Base-by-base conservation (phyloP, 2,797 vertebrate genomes). In the Caiman crocodilus region DNA sequence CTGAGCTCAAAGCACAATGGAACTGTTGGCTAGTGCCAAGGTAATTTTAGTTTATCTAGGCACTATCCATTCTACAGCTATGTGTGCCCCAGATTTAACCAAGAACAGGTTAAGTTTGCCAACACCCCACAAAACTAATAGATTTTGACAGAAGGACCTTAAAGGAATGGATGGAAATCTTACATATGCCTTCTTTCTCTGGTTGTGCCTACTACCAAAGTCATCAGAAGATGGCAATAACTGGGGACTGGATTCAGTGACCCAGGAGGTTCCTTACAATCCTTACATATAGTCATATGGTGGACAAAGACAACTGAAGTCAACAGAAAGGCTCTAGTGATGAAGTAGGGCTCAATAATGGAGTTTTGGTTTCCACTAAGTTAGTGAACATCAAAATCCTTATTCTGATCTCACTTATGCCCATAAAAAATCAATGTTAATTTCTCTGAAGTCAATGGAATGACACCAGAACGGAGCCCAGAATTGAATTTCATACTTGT, bases 231-330 rank as follows among this genome's bases (percentile, higher is more conserved):
- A 79, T 50, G 30, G 13, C 14, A 11, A 84, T 42, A 64, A 5
- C 32, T 25, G n/a, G 23, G 55, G 26, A 17, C 80, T 58, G 28
- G 2, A 26, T 14, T 26, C 28, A 58, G 0, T 23, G 56, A 69
- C 23, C 76, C 88, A 57, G 82, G 64, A 30, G 84, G 2, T 67
- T 18, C 79, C 87, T 67, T 7, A 56, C 14, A 90, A 65, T 88
- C n/a, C n/a, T n/a, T n/a, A n/a, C n/a, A 60, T 32, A 61, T 4
- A 14, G 76, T 80, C 21, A 87, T 61, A 78, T 2, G 1, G 30
- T 32, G 64, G 26, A 21, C 57, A 26, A 57, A 55, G 59, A 35
- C 18, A 63, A 3, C 3, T 6, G 1, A 64, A 84, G 13, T 61
- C 32, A 85, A 5, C 2, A 76, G 12, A 71, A 16, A n/a, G 7